A percentile compares a stretch with the other conserved stretches of the same genome.
These are phyloP conservation scores for Toxostoma redivivum DNA, from an alignment of 2,113 vertebrate species.

Conservation along the genomic window DNA sequence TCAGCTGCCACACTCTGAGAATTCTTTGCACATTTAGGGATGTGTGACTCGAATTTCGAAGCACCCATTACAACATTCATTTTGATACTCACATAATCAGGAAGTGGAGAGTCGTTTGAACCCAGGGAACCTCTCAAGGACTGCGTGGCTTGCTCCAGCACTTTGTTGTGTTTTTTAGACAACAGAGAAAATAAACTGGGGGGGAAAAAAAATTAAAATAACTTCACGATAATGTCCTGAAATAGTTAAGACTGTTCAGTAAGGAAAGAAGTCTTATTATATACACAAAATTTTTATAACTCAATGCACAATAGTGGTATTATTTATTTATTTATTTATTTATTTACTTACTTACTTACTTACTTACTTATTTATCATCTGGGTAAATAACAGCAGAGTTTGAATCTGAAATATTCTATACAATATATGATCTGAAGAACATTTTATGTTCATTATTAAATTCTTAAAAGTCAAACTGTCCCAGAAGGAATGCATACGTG, in stretches of 20 bases:
- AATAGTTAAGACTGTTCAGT: background rate
- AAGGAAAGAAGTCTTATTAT: background rate
- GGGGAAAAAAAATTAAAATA: background rate
- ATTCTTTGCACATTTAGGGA: slow-evolving; percentile 9
- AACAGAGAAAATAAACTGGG: slow-evolving; percentile 92
- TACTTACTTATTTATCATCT: background rate
- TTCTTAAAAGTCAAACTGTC: background rate
- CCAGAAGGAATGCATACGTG: background rate
- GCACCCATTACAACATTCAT: background rate
- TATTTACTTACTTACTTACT: background rate
- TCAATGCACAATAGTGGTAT: background rate
- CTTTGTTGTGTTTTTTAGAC: slow-evolving; percentile 99
- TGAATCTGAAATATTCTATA: background rate
- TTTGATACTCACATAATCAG: slow-evolving; percentile 92
- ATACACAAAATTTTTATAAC: background rate
- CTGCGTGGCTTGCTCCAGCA: slow-evolving; percentile 96
- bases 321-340: background rate
- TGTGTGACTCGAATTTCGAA: background rate
- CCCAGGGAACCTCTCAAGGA: slow-evolving; percentile 83
- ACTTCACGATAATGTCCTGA: background rate
- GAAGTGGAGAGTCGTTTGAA: slow-evolving; percentile 80
- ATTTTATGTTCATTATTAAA: background rate
- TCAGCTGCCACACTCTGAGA: background rate
- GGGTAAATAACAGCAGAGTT: background rate
- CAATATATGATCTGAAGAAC: background rate